Evolutionary conservation across 2,113 vertebrate genomes (phyloP).

Genomic region (Nymphicus hollandicus): DNA sequence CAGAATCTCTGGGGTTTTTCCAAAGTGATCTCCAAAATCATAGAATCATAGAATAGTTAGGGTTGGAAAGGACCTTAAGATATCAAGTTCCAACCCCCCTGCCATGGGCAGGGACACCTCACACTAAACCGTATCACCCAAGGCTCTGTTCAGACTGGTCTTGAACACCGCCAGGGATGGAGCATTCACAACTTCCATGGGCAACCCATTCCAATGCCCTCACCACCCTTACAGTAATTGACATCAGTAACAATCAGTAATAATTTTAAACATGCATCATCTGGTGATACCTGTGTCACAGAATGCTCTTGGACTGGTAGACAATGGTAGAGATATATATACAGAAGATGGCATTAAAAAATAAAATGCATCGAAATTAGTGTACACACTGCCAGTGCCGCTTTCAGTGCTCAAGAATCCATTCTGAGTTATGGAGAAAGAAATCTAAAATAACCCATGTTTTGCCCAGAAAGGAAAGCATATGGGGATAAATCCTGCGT

Average conservation of each 20-base stretch:
- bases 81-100: too few species aligned
- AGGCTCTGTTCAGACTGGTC: too few species aligned
- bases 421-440: background rate
- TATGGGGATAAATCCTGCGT: background rate
- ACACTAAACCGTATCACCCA: too few species aligned
- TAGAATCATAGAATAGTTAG: too few species aligned
- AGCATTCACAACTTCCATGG: too few species aligned
- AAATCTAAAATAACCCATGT: background rate
- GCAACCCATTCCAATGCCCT: too few species aligned
- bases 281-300: background rate
- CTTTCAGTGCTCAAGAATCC: background rate
- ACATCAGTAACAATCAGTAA: background rate
- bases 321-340: background rate
- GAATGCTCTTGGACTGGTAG: background rate
- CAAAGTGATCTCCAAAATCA: background rate
- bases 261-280: background rate
- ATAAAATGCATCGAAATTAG: background rate
- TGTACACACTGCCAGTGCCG: background rate
- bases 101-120: too few species aligned
- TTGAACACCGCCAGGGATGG: too few species aligned
- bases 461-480: background rate
- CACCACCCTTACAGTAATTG: background rate
- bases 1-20: background rate
- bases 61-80: too few species aligned
- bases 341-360: background rate